Evolutionary conservation across 2,113 vertebrate species (phyloP), one percentile per base, ranked within the genome.

Genomic region (Scomber japonicus): DNA sequence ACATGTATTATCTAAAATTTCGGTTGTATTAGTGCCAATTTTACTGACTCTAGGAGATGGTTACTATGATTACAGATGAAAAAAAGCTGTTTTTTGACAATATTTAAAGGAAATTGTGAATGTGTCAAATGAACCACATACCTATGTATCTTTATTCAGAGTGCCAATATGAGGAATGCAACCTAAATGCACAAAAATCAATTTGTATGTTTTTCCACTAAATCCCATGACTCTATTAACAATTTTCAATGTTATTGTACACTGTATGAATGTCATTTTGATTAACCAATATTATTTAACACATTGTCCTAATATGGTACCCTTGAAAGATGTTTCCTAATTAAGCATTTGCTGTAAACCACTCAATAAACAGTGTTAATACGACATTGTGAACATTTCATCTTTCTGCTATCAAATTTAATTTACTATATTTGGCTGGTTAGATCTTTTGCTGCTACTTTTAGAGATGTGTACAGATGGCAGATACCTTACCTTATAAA

Each of bases 351-450:
- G 11, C n/a, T 75, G 45, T 54, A 50, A 90, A 76, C 17, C 56
- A 50, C 31, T 70, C 10, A 89, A 87, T 91, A 89, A 93, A 92
- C 60, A 13, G 1, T 75, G 24, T 57, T 71, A 56, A 46, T 31
- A n/a, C 63, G 5, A 27, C 30, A 17, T 21, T 86, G 27, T 68
- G 3, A 40, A 14, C 49, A 13, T 12, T 61, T 66, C 0, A n/a
- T 49, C 59, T 48, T 55, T 64, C 5, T 24, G 0, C 60, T 27
- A 44, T 57, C 11, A 19, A 4, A 51, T 8, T 19, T 12, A 24
- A 16, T 40, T 55, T 40, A 50, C 5, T 13, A 49, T 15, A 3
- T 27, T 27, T 44, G 53, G 45, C 62, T 0, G 2, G 4, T 48
- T 19, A 10, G 17, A 6, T 8, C 13, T 68, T 17, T 11, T 6